Evolutionary conservation across 2,113 vertebrate genomes (phyloP), one percentile per base, ranked within the genome.

Genomic region (Brachyhypopomus occidentalis): DNA sequence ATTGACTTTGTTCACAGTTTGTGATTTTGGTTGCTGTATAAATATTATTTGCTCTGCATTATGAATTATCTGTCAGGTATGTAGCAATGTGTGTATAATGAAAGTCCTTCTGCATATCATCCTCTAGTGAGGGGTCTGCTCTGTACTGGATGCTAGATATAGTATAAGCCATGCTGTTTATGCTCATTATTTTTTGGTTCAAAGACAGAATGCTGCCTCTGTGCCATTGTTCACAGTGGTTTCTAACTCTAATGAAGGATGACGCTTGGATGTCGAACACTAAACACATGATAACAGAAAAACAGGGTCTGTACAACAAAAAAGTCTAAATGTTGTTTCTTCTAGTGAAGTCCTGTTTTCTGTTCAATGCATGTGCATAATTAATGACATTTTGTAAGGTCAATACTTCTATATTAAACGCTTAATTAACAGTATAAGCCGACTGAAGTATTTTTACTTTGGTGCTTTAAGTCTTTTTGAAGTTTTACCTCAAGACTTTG

Each of bases 151-250:
- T 30, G 67, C 69, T 55, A 58, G 34, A 12, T 73, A 41, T 45
- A 41, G 45, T 52, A 67, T 30, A 80, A 60, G 48, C 30, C 62
- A 20, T 75, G 63, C 36, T 67, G 72, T 74, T 75, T 41, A 52
- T 79, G n/a, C 77, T 83, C 82, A 83, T 84, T 84, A 84, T 79
- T 80, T 75, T 72, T 56, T 20, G 58, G 63, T 80, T 84, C 56
- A 84, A 75, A 76, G 64, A 70, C 60, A 22, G 20, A 48, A 27
- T 22, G 41, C 45, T 71, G 30, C 72, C 48, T 66, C 27, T 11
- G 56, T 48, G 66, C 56, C 72, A 79, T 76, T 82, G 80, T 66
- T 82, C 80, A 70, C 80, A 45, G 30, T 48, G 34, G 76, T 63
- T 23, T 75, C 30, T 30, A 64, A 71, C 59, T 72, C 41, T 38